Evolutionary conservation across 2,888 invertebrate species (phyloP), one percentile per base, ranked within the genome.

Genomic region (Eristalinus aeneus): DNA sequence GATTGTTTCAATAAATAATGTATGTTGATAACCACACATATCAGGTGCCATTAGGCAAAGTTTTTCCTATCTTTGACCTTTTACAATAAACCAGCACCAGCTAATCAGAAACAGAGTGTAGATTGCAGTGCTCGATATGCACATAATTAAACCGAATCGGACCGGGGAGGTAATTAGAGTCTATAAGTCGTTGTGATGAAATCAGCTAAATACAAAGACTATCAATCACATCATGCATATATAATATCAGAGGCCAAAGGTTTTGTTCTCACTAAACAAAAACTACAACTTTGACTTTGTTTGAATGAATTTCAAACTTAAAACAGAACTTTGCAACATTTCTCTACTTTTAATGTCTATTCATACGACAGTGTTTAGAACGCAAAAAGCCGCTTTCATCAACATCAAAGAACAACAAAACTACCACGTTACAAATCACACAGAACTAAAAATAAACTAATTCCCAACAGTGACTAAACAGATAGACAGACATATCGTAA

Each of bases 391-490:
- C n/a, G n/a, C 31, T 61, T 73, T 56, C 74, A 34, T 34, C 32
- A 46, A 79, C 56, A 56, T 54, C 64, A 75, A 39, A 27, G 27
- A 27, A 46, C 36, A 77, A 65, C 11, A 46, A 79, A 34, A 75
- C 39, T 1, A 65, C 56, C 46, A 80, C 67, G 32, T 60, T 63
- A 74, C 54, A 56, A 31, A 20, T 56, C 39, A 76, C 64, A 71
- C 27, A 53, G 71, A 65, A 82, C 80, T 36, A 71, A 88, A 68
- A 56, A 80, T 65, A 87, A 22, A 58, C 54, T 67, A 79, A 80
- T n/a, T 58, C 27, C 16, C 32, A 83, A 67, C 56, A 64, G n/a
- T 39, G n/a, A 39, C 39, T 39, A 39, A 86, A 73, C 71, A 22
- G 31, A 77, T 68, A 67, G 64, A n/a, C 39, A 34, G 46, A 72